These are phyloP conservation scores for Oncopodura yosiiana DNA, from an alignment of 1,140 invertebrate genomes.

Conservation along the genomic window DNA sequence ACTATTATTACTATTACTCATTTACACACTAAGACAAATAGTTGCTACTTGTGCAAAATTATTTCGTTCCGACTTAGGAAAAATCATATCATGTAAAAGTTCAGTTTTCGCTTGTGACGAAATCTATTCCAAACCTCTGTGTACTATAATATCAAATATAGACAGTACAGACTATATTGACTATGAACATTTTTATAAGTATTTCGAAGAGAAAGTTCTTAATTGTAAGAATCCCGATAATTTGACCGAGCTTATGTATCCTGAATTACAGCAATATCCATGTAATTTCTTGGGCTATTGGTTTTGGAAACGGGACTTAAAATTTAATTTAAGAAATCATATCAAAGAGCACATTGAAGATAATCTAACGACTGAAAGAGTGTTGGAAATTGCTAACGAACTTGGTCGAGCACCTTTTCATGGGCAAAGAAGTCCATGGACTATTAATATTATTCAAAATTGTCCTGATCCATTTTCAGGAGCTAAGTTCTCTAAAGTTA, in stretches of 20 bases:
- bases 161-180: neutral
- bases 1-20: too few species aligned
- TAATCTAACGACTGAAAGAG: neutral
- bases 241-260: slow-evolving; percentile 2
- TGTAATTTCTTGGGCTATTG: neutral
- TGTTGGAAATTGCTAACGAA: slow-evolving; percentile 4
- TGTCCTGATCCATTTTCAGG: neutral
- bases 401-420: slow-evolving; percentile 5
- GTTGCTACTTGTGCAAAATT: too few species aligned
- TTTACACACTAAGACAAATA: too few species aligned
- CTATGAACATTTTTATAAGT: neutral
- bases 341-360: neutral
- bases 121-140: slow-evolving; percentile 2
- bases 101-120: slow-evolving; percentile 2
- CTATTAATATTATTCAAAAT: neutral
- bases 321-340: slow-evolving; percentile 10
- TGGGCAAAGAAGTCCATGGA: slow-evolving; percentile 16
- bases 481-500: neutral
- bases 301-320: slow-evolving; percentile 9
- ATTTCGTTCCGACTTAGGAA: slow-evolving; percentile 6
- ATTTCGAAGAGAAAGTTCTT: neutral
- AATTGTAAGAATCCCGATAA: slow-evolving; percentile 3
- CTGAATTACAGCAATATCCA: slow-evolving; percentile 9
- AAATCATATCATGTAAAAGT: slow-evolving; percentile 6
- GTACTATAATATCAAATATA: neutral